phyloP scores from a whole-genome alignment of 2,797 vertebrate species.

The Pagetopsis macropterus region DNA sequence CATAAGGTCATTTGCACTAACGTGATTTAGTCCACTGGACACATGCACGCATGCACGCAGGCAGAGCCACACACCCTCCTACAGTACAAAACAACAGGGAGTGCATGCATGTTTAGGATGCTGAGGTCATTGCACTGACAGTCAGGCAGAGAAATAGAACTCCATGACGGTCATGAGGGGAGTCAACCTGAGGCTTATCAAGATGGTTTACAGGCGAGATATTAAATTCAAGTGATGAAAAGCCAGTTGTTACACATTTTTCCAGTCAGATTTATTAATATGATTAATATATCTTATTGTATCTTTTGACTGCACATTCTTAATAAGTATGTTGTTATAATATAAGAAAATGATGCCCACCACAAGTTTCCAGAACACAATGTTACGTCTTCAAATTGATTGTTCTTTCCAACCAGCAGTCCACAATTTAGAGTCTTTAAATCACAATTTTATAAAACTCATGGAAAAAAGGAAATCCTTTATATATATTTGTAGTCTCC shows the following conservation, averaged over 20 bases:
- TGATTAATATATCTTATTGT: too few relatives aligned
- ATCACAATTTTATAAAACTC: background rate
- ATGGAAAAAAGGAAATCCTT: background rate
- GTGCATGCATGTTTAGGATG: conserved; percentile 24
- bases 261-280: background rate
- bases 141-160: conserved; percentile 2
- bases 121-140: conserved; percentile 18
- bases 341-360: background rate
- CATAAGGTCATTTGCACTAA: too few relatives aligned
- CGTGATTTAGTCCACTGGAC: too few relatives aligned
- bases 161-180: background rate
- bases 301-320: too few relatives aligned
- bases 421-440: background rate
- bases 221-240: conserved; percentile 19
- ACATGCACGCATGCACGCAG: conserved; percentile 15
- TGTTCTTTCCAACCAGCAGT: too few relatives aligned
- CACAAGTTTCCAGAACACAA: background rate
- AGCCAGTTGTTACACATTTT: conserved; percentile 1
- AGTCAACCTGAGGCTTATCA: background rate
- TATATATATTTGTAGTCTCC: background rate
- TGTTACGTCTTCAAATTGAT: background rate
- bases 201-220: background rate
- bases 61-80: conserved; percentile 1
- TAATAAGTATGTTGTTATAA: too few relatives aligned
- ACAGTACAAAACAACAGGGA: conserved; percentile 30